These are phyloP conservation scores for Caenorhabditis imperialis DNA, from an alignment of 2,888 invertebrate genomes.

Conservation along the genomic window DNA sequence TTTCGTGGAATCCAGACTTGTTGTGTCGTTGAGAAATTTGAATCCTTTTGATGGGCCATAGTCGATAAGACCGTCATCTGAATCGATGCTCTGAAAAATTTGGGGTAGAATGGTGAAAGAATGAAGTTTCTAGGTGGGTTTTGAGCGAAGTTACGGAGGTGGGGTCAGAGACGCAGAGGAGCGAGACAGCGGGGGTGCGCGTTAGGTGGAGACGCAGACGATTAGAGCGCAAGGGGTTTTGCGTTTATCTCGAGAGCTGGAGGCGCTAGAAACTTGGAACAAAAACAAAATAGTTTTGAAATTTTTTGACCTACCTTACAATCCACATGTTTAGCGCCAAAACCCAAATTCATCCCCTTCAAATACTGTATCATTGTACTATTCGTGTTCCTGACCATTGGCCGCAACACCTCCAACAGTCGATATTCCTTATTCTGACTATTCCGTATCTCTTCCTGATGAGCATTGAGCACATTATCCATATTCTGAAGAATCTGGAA, in stretches of 20 bases:
- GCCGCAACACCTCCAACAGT: conserved; percentile 9
- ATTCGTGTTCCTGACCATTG: conserved; percentile 45
- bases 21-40: conserved; percentile 25
- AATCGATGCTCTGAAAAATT: neutral
- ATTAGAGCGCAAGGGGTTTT: too few relatives aligned
- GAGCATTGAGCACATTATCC: conserved; percentile 37
- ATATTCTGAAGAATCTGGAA: conserved; percentile 41
- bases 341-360: conserved; percentile 48
- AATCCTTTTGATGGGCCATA: conserved; percentile 24
- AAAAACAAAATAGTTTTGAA: neutral
- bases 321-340: conserved; percentile 35
- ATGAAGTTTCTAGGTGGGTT: too few relatives aligned
- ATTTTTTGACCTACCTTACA: conserved; percentile 12
- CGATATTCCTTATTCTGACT: conserved; percentile 14
- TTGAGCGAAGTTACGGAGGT: too few relatives aligned
- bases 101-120: too few relatives aligned
- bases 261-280: neutral
- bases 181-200: too few relatives aligned
- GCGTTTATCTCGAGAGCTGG: too few relatives aligned
- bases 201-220: too few relatives aligned
- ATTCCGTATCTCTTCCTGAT: conserved; percentile 5
- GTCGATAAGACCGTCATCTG: conserved; percentile 52
- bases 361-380: conserved; percentile 25
- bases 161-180: too few relatives aligned
- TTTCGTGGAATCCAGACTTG: conserved; percentile 3